Percentiles rank a stretch among this genome's conserved stretches.
phyloP scores from a whole-genome alignment of 2,797 vertebrate genomes.

The Chelmon rostratus region DNA sequence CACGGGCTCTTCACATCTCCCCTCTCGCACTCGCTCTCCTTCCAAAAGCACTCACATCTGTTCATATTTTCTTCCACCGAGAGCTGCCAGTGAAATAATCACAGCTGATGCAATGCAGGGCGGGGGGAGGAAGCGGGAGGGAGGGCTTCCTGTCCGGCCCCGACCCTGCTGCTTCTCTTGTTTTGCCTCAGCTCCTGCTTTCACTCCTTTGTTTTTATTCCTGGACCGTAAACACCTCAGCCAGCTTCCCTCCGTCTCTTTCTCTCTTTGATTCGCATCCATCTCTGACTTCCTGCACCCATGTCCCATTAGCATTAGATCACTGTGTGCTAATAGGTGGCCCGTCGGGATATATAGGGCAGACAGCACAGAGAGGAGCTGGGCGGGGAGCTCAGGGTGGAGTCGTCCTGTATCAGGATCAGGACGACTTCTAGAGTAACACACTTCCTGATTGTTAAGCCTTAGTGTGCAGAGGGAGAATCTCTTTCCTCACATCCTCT shows the following conservation, averaged over 20 bases:
- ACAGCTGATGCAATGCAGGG: conserved; percentile 74
- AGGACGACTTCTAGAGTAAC: conserved; percentile 31
- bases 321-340: conserved; percentile 40
- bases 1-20: conserved; percentile 15
- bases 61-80: conserved; percentile 76
- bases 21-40: conserved; percentile 7
- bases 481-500: conserved; percentile 29
- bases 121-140: conserved; percentile 60
- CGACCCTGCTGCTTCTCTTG: conserved; percentile 33
- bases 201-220: conserved; percentile 34
- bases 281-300: conserved; percentile 32
- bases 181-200: conserved; percentile 30
- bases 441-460: conserved; percentile 51
- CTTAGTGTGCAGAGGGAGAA: conserved; percentile 4
- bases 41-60: conserved; percentile 75
- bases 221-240: conserved; percentile 19
- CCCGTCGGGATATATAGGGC: conserved; percentile 54
- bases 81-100: conserved; percentile 66
- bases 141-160: conserved; percentile 68
- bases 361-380: conserved; percentile 10
- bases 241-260: not conserved
- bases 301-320: conserved; percentile 47
- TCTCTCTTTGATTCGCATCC: conserved; percentile 20
- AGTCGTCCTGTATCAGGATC: conserved; percentile 22
- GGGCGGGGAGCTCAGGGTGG: conserved; percentile 23